Evolutionary conservation across 2,113 vertebrate species (phyloP).

Genomic region (Falco punctatus): DNA sequence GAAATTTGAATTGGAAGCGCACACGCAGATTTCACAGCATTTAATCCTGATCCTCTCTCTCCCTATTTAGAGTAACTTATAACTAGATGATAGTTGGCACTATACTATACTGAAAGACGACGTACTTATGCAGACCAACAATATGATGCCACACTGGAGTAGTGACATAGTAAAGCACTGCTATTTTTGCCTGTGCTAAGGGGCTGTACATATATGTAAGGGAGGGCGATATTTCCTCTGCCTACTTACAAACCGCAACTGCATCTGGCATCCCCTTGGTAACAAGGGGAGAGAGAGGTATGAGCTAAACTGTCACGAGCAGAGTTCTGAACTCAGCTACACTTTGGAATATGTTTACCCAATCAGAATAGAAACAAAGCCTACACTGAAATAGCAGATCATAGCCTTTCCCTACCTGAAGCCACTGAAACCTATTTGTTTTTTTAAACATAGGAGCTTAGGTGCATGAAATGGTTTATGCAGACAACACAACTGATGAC

Average conservation of each 20-base stretch:
- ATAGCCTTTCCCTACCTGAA: neutral
- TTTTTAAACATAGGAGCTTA: neutral
- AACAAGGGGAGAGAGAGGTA: neutral
- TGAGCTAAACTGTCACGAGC: neutral
- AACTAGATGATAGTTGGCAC: neutral
- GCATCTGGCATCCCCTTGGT: neutral
- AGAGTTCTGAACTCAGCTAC: neutral
- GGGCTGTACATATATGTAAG: neutral
- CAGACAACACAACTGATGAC: neutral
- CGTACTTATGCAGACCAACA: neutral
- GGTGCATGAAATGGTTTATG: neutral
- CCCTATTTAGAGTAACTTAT: neutral
- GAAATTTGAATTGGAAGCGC: neutral
- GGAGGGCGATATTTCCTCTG: neutral
- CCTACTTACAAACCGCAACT: neutral
- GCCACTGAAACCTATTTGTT: neutral
- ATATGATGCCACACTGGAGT: no score
- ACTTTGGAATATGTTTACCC: neutral
- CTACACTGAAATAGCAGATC: rapidly evolving
- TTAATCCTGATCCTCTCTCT: neutral
- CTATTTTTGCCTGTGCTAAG: neutral
- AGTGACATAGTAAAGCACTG: neutral
- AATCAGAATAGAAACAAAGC: neutral
- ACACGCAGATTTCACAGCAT: neutral
- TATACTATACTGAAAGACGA: neutral